These are phyloP conservation scores for Eulithis testata DNA, from an alignment of 2,888 invertebrate genomes.

Conservation along the genomic window DNA sequence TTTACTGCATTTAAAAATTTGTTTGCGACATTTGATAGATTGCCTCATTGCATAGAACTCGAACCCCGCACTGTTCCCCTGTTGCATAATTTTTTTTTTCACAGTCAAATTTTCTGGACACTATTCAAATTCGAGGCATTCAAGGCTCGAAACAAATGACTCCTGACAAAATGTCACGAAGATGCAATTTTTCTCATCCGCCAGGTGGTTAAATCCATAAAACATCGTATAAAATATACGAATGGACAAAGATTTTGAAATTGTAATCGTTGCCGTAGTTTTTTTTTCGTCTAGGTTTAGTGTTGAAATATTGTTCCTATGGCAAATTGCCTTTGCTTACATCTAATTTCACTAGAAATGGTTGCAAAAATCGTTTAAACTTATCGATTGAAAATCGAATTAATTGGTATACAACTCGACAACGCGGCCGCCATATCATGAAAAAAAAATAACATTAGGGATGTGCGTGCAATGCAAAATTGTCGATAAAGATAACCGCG, in stretches of 20 bases:
- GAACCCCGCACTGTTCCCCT: slow-evolving; percentile 19
- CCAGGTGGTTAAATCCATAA: slow-evolving; percentile 81
- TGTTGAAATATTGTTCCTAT: slow-evolving; percentile 4
- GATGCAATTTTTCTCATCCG: slow-evolving; percentile 76
- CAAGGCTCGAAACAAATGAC: slow-evolving; percentile 67
- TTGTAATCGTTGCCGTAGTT: slow-evolving; percentile 28
- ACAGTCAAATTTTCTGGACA: slow-evolving; percentile 57
- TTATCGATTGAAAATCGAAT: neutral
- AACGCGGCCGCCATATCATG: neutral
- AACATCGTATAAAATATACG: slow-evolving; percentile 64
- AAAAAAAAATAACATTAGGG: slow-evolving; percentile 23
- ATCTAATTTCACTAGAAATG: too few species aligned
- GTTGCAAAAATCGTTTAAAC: too few species aligned
- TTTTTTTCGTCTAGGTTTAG: slow-evolving; percentile 5
- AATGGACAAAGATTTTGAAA: slow-evolving; percentile 42
- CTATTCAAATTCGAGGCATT: slow-evolving; percentile 70
- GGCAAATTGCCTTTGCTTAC: too few species aligned
- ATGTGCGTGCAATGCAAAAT: slow-evolving; percentile 28
- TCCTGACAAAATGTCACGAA: slow-evolving; percentile 72
- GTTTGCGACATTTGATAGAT: slow-evolving; percentile 52
- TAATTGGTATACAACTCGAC: neutral
- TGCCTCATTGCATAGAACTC: slow-evolving; percentile 46
- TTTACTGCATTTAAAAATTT: slow-evolving; percentile 36
- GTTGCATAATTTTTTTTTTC: slow-evolving; percentile 49
- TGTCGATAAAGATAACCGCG: slow-evolving; percentile 30